Conservation (phyloP, 2,113 vertebrate species). For the Burhinus oedicnemus region DNA sequence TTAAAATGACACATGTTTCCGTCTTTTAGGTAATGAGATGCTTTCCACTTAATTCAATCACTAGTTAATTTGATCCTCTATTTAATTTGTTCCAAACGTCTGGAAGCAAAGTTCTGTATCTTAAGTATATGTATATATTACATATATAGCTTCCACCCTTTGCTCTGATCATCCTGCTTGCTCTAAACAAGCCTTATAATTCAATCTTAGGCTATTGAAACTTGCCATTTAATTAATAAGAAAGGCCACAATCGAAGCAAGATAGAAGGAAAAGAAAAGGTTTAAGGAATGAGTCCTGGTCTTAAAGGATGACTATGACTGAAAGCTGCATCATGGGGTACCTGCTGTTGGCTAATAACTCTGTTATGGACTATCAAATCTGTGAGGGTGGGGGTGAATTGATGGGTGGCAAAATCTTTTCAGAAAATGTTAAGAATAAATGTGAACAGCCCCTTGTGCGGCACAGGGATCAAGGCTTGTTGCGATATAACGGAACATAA, state of each 20-base stretch:
- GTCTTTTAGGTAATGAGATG: conserved; percentile 69
- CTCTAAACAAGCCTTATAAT: conserved; percentile 52
- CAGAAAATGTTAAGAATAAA: neutral
- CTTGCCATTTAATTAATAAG: conserved; percentile 61
- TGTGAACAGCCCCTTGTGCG: neutral
- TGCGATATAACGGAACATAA: neutral
- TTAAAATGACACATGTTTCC: conserved; percentile 67
- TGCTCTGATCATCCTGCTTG: conserved; percentile 42
- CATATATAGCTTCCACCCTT: neutral
- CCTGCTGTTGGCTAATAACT: neutral
- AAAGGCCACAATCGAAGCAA: conserved; percentile 3
- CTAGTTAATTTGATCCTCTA: conserved; percentile 67
- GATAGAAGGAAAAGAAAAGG: neutral
- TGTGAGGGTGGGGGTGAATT: neutral
- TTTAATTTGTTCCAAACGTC: conserved; percentile 70
- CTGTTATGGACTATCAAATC: neutral
- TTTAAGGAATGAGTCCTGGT: neutral
- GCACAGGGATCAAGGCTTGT: neutral
- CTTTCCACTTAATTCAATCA: conserved; percentile 71
- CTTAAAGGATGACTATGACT: neutral
- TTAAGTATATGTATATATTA: conserved; percentile 46
- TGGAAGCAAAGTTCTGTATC: conserved; percentile 41
- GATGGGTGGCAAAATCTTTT: neutral
- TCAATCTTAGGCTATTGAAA: conserved; percentile 42
- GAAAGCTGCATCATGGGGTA: neutral